Evolutionary conservation across 1,140 invertebrate genomes (phyloP).

Genomic region (Lasioglossum albipes): DNA sequence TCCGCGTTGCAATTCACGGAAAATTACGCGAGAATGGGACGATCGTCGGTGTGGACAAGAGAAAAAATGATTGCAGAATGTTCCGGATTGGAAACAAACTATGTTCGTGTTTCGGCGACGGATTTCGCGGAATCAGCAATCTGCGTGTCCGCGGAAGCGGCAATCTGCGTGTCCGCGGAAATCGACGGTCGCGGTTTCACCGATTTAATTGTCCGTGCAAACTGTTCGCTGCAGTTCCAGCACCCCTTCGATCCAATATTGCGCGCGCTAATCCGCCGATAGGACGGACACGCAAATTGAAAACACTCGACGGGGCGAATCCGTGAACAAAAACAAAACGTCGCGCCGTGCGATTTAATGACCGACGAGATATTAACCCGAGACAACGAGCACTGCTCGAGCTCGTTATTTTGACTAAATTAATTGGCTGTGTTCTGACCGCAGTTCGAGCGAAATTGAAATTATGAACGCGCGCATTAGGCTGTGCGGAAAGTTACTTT

Average conservation of each 20-base stretch:
- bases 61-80: too few relatives aligned
- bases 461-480: too few relatives aligned
- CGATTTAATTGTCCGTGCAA: constrained; percentile 20
- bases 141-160: neutral
- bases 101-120: neutral
- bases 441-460: too few relatives aligned
- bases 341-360: too few relatives aligned
- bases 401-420: too few relatives aligned
- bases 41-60: neutral
- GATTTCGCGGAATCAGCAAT: neutral
- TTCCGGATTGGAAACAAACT: neutral
- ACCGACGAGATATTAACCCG: too few relatives aligned
- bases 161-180: neutral
- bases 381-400: too few relatives aligned
- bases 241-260: neutral
- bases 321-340: neutral
- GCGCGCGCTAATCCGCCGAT: neutral
- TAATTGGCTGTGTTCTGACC: too few relatives aligned
- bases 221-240: neutral
- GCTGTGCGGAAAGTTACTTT: too few relatives aligned
- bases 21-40: too few relatives aligned
- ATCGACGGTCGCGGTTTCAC: constrained; percentile 28
- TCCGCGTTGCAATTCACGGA: too few relatives aligned
- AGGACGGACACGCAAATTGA: neutral
- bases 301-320: neutral